These are phyloP conservation scores for Aromia moschata DNA, from an alignment of 2,888 invertebrate genomes.

Conservation along the genomic window DNA sequence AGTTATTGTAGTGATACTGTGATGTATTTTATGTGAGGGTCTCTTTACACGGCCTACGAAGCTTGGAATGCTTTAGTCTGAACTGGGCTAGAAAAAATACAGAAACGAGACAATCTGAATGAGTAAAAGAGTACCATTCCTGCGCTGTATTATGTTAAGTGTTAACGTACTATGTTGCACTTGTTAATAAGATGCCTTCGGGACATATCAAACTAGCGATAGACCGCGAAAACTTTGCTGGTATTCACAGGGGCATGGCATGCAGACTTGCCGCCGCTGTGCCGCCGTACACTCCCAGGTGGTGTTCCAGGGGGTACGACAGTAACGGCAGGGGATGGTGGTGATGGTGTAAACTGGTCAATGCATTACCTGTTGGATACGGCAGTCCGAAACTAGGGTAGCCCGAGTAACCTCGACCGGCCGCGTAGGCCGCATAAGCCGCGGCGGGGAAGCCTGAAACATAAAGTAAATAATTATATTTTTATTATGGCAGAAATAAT, in stretches of 20 bases:
- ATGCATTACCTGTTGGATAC: conserved; percentile 96
- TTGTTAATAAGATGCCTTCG: conserved; percentile 18
- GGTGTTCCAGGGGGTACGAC: conserved; percentile 72
- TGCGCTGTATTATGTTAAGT: conserved; percentile 29
- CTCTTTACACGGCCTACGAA: no score
- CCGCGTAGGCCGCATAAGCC: conserved; percentile 95
- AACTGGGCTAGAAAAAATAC: conserved; percentile 28
- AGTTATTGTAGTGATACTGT: no score
- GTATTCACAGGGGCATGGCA: conserved; percentile 82
- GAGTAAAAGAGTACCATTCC: conserved; percentile 22
- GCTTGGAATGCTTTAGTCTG: background rate
- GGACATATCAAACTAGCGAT: conserved; percentile 17
- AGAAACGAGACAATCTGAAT: conserved; percentile 23
- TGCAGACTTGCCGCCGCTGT: conserved; percentile 69
- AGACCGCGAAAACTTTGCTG: conserved; percentile 46
- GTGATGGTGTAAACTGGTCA: conserved; percentile 75
- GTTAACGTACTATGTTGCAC: conserved; percentile 22
- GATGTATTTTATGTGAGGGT: no score
- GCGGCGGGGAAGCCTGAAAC: conserved; percentile 90
- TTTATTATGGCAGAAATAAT: no score
- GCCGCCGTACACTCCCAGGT: conserved; percentile 69
- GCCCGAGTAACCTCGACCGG: conserved; percentile 96
- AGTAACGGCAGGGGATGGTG: conserved; percentile 67
- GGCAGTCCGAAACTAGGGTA: conserved; percentile 98
- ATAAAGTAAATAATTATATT: conserved; percentile 39